A percentile compares a stretch with the other conserved stretches of the same genome.
phyloP scores from a whole-genome alignment of 2,113 vertebrate genomes.

The Oceanodroma tethys region DNA sequence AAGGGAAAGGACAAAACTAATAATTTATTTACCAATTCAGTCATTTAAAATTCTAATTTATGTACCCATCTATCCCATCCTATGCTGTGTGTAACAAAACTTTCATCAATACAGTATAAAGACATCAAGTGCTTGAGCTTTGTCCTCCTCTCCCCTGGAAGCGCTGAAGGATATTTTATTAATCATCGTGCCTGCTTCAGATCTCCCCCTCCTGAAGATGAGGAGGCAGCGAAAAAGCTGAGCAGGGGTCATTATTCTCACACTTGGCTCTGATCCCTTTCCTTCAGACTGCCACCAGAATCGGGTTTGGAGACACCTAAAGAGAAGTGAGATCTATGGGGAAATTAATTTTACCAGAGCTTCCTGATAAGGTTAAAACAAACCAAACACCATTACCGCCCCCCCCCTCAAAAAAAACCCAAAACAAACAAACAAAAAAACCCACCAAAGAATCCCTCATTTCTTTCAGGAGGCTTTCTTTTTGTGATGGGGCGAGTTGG shows the following conservation, averaged over 20 bases:
- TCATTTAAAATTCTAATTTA: constrained; percentile 30
- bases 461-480: neutral
- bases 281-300: neutral
- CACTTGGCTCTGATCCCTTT: neutral
- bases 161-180: neutral
- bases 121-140: neutral
- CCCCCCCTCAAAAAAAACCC: fast-evolving
- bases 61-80: neutral
- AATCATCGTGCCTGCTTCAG: neutral
- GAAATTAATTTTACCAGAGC: neutral
- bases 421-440: too few species aligned
- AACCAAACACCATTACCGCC: neutral
- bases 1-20: constrained; percentile 3
- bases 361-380: neutral
- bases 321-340: neutral
- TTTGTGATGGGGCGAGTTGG: neutral
- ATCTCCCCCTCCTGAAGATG: neutral
- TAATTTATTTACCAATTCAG: constrained; percentile 31
- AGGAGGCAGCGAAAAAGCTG: neutral
- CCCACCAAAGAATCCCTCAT: neutral
- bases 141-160: neutral
- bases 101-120: constrained; percentile 2
- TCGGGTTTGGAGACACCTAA: neutral
- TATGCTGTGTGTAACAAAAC: neutral
- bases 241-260: neutral